Evolutionary conservation across 2,797 vertebrate genomes (phyloP).

Genomic region (Limnodromus scolopaceus): DNA sequence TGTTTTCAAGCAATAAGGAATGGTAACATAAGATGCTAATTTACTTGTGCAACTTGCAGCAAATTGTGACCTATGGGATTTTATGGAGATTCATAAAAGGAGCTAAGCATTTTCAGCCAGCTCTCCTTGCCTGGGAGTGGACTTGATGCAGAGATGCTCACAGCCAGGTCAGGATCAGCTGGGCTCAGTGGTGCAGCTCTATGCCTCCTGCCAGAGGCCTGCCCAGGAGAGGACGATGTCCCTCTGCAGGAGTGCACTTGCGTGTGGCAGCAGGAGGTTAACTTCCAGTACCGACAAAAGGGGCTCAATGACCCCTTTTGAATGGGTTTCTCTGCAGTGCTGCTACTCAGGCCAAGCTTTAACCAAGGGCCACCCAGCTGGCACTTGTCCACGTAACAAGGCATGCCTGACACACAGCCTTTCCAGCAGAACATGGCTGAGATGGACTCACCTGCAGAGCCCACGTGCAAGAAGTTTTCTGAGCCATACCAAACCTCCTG

Average conservation of each 20-base stretch:
- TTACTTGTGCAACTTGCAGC: background rate
- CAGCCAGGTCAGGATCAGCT: background rate
- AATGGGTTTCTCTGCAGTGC: background rate
- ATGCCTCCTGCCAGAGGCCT: background rate
- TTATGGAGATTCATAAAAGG: background rate
- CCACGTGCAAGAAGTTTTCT: background rate
- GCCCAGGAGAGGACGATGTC: background rate
- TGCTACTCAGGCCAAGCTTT: background rate
- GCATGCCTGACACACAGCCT: background rate
- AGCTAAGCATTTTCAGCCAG: background rate
- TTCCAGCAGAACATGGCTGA: background rate
- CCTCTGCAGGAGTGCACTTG: rapidly evolving
- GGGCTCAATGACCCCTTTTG: background rate
- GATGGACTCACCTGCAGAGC: background rate
- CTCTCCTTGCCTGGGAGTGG: background rate
- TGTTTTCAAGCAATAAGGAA: background rate
- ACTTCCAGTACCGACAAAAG: background rate
- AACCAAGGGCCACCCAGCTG: background rate
- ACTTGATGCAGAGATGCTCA: background rate
- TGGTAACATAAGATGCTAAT: background rate
- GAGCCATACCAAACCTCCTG: background rate
- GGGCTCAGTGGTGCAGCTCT: background rate
- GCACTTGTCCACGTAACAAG: background rate
- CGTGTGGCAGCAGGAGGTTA: background rate
- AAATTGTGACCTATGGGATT: background rate